Percentiles rank a stretch among this genome's conserved stretches.
Evolutionary conservation across 2,888 invertebrate genomes (phyloP).

Genomic region (Autographa gamma): DNA sequence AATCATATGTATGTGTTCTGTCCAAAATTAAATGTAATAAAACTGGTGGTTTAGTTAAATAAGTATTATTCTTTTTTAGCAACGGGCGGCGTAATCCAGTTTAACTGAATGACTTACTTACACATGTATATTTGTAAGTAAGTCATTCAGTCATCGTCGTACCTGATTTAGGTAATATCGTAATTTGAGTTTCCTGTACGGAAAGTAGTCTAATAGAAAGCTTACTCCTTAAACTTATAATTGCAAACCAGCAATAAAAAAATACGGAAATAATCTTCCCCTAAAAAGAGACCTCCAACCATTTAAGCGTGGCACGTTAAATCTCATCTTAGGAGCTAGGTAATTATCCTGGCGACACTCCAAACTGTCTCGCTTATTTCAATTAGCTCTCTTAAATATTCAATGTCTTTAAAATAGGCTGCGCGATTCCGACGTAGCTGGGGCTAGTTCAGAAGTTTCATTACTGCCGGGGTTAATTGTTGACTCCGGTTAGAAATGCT

Average conservation of each 20-base stretch:
- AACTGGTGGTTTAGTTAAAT: too few species aligned
- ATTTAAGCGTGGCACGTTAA: slow-evolving; percentile 86
- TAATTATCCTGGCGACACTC: slow-evolving; percentile 89
- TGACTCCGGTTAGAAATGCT: slow-evolving; percentile 78
- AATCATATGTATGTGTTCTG: too few species aligned
- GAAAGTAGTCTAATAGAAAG: background rate
- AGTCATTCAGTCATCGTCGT: too few species aligned
- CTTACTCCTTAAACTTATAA: slow-evolving; percentile 21
- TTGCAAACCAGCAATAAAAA: slow-evolving; percentile 33
- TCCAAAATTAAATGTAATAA: too few species aligned
- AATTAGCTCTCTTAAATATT: slow-evolving; percentile 89
- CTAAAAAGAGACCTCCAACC: slow-evolving; percentile 57
- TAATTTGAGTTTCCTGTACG: background rate
- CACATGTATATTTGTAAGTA: too few species aligned
- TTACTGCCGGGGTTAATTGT: slow-evolving; percentile 85
- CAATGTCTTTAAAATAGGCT: slow-evolving; percentile 89
- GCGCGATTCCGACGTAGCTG: slow-evolving; percentile 74
- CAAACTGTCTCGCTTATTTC: slow-evolving; percentile 89
- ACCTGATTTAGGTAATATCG: too few species aligned
- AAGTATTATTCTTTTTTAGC: too few species aligned
- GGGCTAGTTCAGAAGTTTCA: slow-evolving; percentile 85
- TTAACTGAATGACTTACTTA: too few species aligned
- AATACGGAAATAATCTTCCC: slow-evolving; percentile 46
- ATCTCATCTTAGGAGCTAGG: slow-evolving; percentile 87
- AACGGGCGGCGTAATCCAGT: too few species aligned